Evolutionary conservation across 2,888 invertebrate species (phyloP), one percentile per base, ranked within the genome.

Genomic region (Mellilla xanthometata): DNA sequence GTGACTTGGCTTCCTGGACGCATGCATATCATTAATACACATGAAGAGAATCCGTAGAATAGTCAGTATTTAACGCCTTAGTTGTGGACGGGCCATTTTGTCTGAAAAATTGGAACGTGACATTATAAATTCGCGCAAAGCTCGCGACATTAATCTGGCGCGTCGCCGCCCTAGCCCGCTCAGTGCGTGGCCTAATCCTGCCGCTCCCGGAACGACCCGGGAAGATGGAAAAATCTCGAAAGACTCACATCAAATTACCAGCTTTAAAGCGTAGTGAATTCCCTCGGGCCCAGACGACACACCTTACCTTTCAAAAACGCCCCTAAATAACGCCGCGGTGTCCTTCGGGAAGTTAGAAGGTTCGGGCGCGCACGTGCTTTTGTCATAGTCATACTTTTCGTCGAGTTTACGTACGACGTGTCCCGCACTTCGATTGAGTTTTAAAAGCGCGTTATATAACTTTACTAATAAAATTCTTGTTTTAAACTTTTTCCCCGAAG

Each of bases 241-340:
- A 85, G 81, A 78, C 84, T 86, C 85, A 74, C 85, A 84, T 86
- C 85, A 87, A 87, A 87, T 88, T 88, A 87, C 87, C 84, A 77
- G 83, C 78, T 85, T 86, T 88, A 86, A 87, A 87, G 81, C 79
- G 79, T 75, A 77, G 77, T 74, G 76, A 80, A 86, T 82, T 83
- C 86, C 82, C 83, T 58, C 63, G 80, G 76, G 82, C 72, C 54
- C 54, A 68, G 72, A 75, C 82, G 77, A 84, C 81, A 86, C 83
- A 85, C 82, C 87, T 87, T 83, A 76, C 85, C 86, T 86, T 88
- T 85, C 82, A 85, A 75, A 69, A 72, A 69, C 73, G 75, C 75
- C 77, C 82, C 83, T 81, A 80, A 83, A 87, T 86, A 83, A 82
- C 75, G 73, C 69, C 71, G 70, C 72, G 65, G 68, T 76, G 83